Evolutionary conservation across 1,140 invertebrate species (phyloP), one percentile per base, ranked within the genome.

Genomic region (Sinonovacula constricta): DNA sequence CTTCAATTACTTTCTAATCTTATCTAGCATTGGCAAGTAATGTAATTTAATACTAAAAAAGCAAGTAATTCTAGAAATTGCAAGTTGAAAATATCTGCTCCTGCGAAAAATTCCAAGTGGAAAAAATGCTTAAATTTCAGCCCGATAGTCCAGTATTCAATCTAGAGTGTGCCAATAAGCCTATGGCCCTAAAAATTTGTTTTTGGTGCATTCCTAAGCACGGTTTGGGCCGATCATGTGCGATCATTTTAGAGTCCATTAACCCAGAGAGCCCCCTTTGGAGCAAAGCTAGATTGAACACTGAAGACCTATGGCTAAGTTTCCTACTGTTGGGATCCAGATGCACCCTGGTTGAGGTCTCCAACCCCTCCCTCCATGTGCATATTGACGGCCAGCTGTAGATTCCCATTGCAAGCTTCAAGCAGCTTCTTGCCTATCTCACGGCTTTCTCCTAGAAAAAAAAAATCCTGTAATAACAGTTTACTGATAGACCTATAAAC

Each of bases 361-460:
- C n/a, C 75, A 33, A 68, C 80, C 15, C 54, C 79, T 53, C 82
- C 75, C 54, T 93, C 92, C 84, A 94, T 92, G 79, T 93, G 92
- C 91, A 94, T 93, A 53, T 93, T 92, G 54, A 94, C 89, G 14
- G 93, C 93, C 81, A 92, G 87, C 75, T 93, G 91, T 56, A 94
- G 68, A 80, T 93, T 92, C 34, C 91, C 91, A 76, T 90, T 87
- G 85, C 93, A 93, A 28, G 91, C 92, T 79, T 92, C 92, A 45
- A 94, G 82, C 34, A 92, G 82, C 45, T 81, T 84, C 49, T 76
- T 77, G 22, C 87, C 92, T 26, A 91, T 84, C 62, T 90, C 83
- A 68, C 79, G 62, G 31, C 78, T 79, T 26, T 86, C 87, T 31
- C 88, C 88, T 90, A n/a, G n/a, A n/a, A n/a, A n/a, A n/a, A n/a